A percentile compares a stretch with the other conserved stretches of the same genome.
Evolutionary conservation across 2,113 vertebrate species (phyloP).

Genomic region (Sprattus sprattus): DNA sequence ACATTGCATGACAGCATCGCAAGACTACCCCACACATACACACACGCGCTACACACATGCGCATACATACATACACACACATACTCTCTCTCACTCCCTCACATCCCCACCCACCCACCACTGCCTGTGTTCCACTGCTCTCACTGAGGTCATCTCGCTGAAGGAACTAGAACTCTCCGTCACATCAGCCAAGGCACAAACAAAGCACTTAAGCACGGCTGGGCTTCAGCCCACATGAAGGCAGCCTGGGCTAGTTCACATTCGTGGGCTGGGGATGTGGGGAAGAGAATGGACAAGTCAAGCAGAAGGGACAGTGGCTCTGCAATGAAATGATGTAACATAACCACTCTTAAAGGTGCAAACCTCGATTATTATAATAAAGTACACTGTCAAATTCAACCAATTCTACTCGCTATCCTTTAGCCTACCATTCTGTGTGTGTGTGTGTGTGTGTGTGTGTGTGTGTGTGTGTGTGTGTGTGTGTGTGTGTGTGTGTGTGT

Average conservation of each 20-base stretch:
- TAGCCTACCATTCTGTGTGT: not conserved
- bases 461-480: no score
- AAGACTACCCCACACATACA: not conserved
- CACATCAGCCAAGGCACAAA: conserved; percentile 56
- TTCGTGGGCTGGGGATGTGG: not conserved
- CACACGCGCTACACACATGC: not conserved
- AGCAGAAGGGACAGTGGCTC: not conserved
- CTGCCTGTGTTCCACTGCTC: conserved; percentile 28
- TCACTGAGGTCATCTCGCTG: conserved; percentile 47
- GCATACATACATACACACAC: not conserved
- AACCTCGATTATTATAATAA: no score
- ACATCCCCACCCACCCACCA: not conserved
- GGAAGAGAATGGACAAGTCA: no score
- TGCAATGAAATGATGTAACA: no score
- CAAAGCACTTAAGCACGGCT: not conserved
- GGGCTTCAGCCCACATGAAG: conserved; percentile 52
- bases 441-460: no score
- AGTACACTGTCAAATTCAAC: no score
- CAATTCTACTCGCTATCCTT: no score
- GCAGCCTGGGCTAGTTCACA: conserved; percentile 37
- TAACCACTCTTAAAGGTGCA: no score
- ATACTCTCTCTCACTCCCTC: not conserved
- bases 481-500: no score
- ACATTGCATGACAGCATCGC: not conserved
- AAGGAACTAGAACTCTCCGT: conserved; percentile 62